Base-by-base conservation (phyloP, 2,888 invertebrate genomes). In the Stenotaenia linearis region DNA sequence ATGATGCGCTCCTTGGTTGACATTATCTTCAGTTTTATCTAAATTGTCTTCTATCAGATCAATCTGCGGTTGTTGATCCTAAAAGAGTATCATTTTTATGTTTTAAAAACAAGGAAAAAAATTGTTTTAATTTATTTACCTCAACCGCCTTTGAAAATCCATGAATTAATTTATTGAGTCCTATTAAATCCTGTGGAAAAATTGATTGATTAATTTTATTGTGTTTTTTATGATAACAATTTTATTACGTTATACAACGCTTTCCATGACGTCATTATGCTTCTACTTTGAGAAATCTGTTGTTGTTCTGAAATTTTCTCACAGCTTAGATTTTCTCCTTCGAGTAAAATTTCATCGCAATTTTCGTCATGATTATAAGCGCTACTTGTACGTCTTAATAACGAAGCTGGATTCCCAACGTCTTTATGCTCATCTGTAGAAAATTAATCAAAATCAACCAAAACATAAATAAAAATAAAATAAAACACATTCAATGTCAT, bases 1-100 rank as follows among this genome's bases (percentile, higher is more conserved):
- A n/a, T 77, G 77, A 4, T 32, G 7, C 5, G 77, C 25, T 1
- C 77, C 77, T 77, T 77, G 37, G n/a, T 77, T 40, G 28, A 77
- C 45, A 25, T 77, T 77, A 6, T 40, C 45, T 28, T 77, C 25
- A 0, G 77, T 40, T 23, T 6, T n/a, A 0, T 77, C 77, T 40
- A 77, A 21, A n/a, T 77, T 35, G 21, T 18, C 7, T 45, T 77
- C 23, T 9, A 77, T 77, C 10, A 21, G 28, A 15, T 77, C 77
- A 3, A 77, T 21, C 45, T 32, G 15, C 1, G 77, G 18, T 77
- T 77, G 77, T 12, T 77, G 77, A 5, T 40, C 21, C 23, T 77
- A 21, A 6, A 75, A 30, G 9, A 25, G 2, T 1, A 75, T n/a
- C n/a, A n/a, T n/a, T n/a, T n/a, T n/a, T n/a, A n/a, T n/a, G n/a